Evolutionary conservation across 2,888 invertebrate species (phyloP).

Genomic region (Netelia inedita): DNA sequence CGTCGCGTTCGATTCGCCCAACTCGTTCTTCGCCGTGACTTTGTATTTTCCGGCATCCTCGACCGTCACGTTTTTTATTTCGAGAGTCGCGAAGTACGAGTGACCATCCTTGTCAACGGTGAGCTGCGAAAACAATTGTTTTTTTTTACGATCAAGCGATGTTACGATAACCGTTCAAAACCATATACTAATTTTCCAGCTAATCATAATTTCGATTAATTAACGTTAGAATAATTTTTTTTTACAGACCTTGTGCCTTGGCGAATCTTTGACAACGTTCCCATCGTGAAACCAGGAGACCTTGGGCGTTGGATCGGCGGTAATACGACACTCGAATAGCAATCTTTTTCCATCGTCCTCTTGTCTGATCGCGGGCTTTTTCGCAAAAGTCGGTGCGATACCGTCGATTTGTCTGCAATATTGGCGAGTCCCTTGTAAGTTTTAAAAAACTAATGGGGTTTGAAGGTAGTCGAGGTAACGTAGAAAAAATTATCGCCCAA

Average conservation of each 20-base stretch:
- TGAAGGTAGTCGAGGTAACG: background rate
- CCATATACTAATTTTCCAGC: too few species aligned
- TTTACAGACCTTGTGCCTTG: constrained; percentile 93
- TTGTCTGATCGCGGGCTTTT: constrained; percentile 98
- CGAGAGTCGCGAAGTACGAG: constrained; percentile 96
- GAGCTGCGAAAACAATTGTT: constrained; percentile 87
- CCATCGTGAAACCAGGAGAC: constrained; percentile 97
- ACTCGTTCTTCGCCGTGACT: constrained; percentile 98
- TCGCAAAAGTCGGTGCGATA: constrained; percentile 98
- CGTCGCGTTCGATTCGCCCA: constrained; percentile 98
- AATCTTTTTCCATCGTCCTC: constrained; percentile 98
- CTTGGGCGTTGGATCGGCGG: constrained; percentile 95
- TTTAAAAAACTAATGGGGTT: constrained; percentile 14
- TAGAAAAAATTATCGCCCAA: background rate
- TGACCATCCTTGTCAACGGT: constrained; percentile 96
- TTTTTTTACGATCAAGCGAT: background rate
- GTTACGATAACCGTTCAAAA: too few species aligned
- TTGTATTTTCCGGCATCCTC: constrained; percentile 99
- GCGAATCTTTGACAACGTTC: constrained; percentile 91
- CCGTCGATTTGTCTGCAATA: constrained; percentile 97
- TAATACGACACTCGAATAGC: constrained; percentile 97
- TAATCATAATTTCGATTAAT: too few species aligned
- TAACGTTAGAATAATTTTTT: background rate
- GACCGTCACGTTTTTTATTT: constrained; percentile 97
- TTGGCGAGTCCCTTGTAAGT: constrained; percentile 49